These are phyloP conservation scores for Holacanthella duospinosa DNA, from an alignment of 2,888 invertebrate genomes.

Conservation along the genomic window DNA sequence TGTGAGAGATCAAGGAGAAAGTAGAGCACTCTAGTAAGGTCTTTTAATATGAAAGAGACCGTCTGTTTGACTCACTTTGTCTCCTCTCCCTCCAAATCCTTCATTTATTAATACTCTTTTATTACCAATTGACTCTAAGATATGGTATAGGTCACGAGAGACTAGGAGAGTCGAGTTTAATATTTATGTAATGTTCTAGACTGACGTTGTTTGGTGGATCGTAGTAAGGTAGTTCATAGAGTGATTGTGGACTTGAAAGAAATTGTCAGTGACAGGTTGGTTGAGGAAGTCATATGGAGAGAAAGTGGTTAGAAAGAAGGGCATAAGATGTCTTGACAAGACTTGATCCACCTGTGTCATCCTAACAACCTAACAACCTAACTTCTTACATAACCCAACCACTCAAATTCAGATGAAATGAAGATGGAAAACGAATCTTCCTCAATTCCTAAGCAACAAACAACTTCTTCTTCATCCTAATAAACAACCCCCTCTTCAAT, in stretches of 20 bases:
- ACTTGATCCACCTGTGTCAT: not conserved
- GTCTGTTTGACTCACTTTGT: too few species aligned
- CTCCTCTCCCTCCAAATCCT: not conserved
- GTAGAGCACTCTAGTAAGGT: too few species aligned
- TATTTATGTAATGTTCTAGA: not conserved
- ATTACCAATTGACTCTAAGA: not conserved
- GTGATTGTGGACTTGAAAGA: not conserved
- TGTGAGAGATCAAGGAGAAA: too few species aligned
- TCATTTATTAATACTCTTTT: not conserved
- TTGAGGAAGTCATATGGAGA: not conserved
- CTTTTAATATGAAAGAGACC: too few species aligned
- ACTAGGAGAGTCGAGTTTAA: not conserved
- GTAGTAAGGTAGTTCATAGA: not conserved
- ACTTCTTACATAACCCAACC: too few species aligned
- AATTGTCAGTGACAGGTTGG: slow-evolving; percentile 5
- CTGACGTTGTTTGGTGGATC: not conserved
- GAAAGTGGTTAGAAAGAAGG: not conserved
- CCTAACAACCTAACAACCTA: too few species aligned
- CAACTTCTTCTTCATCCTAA: too few species aligned
- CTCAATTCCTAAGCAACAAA: not conserved
- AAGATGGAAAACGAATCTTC: too few species aligned
- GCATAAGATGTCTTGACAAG: not conserved
- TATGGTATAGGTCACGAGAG: not conserved
- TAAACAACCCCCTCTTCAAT: not conserved
- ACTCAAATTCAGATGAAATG: too few species aligned